A percentile compares a stretch with the other conserved stretches of the same genome.
phyloP scores from a whole-genome alignment of 1,140 invertebrate genomes.

The Pachypeltis micranthus region DNA sequence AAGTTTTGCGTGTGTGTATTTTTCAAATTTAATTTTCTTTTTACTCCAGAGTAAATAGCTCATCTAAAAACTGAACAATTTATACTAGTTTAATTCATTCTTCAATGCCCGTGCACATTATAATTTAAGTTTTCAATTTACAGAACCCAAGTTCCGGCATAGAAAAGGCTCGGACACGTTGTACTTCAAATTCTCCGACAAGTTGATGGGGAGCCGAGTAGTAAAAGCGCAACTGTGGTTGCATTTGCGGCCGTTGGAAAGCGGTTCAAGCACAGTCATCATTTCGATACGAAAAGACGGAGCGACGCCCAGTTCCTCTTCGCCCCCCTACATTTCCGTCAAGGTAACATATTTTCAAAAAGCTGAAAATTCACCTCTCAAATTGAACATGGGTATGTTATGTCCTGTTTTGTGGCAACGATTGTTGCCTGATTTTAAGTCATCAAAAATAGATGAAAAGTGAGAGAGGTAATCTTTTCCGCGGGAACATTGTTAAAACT shows the following conservation, averaged over 20 bases:
- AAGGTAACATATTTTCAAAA: slow-evolving; percentile 19
- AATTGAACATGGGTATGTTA: too few species aligned
- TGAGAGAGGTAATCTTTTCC: too few species aligned
- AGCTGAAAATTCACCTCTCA: too few species aligned
- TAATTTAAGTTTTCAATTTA: slow-evolving; percentile 23
- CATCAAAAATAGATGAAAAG: too few species aligned
- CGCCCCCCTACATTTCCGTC: neutral
- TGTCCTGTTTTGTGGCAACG: too few species aligned
- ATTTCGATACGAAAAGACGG: slow-evolving; percentile 28
- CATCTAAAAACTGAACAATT: too few species aligned
- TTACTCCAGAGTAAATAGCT: too few species aligned
- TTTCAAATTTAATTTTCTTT: too few species aligned
- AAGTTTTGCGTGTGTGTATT: too few species aligned
- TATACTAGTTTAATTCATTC: too few species aligned
- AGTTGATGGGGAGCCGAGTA: slow-evolving; percentile 41
- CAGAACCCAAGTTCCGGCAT: slow-evolving; percentile 40
- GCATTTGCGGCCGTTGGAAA: slow-evolving; percentile 33
- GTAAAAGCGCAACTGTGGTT: slow-evolving; percentile 41
- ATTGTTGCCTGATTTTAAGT: too few species aligned
- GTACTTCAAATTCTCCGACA: slow-evolving; percentile 46
- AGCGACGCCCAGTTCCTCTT: slow-evolving; percentile 2
- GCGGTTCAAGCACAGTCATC: neutral
- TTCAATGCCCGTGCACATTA: too few species aligned
- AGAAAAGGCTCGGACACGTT: slow-evolving; percentile 37
- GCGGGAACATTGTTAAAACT: neutral